Conservation (phyloP, 2,113 vertebrate species). For the Coreoperca whiteheadi region DNA sequence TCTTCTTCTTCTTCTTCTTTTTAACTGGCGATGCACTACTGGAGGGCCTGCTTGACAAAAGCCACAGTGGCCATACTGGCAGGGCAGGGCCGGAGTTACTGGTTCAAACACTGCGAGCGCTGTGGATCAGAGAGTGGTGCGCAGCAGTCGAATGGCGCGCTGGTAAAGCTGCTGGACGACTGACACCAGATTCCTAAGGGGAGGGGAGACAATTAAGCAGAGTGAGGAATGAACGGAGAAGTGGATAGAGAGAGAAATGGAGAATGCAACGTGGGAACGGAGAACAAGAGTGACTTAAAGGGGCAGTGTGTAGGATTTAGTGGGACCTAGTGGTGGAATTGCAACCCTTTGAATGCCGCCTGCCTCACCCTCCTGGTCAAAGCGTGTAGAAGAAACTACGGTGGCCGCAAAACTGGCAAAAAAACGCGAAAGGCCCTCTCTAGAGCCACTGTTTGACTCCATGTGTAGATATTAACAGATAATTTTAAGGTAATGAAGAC, state of each 20-base stretch:
- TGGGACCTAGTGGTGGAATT: too few relatives aligned
- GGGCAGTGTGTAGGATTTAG: too few relatives aligned
- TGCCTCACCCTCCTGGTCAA: too few relatives aligned
- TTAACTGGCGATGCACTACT: background rate
- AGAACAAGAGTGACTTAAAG: background rate
- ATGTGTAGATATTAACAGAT: too few relatives aligned
- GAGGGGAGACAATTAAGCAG: background rate
- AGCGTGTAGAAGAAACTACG: too few relatives aligned
- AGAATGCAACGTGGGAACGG: background rate
- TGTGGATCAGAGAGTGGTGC: constrained; percentile 70
- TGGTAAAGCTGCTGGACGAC: constrained; percentile 82
- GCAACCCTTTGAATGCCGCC: too few relatives aligned
- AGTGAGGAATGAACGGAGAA: background rate
- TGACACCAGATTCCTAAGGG: constrained; percentile 73
- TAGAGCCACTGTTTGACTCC: too few relatives aligned
- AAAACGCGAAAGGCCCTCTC: too few relatives aligned
- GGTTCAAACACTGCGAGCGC: background rate
- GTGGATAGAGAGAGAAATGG: background rate
- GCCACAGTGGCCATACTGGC: background rate
- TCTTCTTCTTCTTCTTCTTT: constrained; percentile 7
- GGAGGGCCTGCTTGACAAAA: constrained; percentile 9
- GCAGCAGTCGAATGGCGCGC: constrained; percentile 71
- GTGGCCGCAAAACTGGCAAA: too few relatives aligned
- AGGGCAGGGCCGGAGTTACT: background rate
- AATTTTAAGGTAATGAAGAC: too few relatives aligned